Conservation (phyloP, 2,888 invertebrate species). For the Tenthredo livida region DNA sequence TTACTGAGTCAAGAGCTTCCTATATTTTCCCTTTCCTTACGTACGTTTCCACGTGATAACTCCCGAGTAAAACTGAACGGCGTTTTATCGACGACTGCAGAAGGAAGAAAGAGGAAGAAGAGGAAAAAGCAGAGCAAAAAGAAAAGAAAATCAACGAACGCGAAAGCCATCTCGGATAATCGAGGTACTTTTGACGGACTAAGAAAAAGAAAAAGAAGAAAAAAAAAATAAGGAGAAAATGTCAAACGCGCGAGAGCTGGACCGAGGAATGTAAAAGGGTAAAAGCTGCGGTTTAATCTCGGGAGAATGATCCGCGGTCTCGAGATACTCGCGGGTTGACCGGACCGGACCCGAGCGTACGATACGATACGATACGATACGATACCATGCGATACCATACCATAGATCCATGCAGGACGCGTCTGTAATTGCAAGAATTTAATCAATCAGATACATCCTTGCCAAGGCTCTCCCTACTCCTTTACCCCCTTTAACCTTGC, state of each 20-base stretch:
- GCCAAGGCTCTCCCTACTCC: conserved; percentile 2
- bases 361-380: conserved; percentile 16
- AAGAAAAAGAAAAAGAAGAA: not conserved
- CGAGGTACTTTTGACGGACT: conserved; percentile 31
- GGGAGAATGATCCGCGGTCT: conserved; percentile 35
- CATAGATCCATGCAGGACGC: conserved; percentile 29
- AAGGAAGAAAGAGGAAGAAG: not conserved
- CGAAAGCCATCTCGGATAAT: conserved; percentile 36
- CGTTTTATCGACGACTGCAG: conserved; percentile 33
- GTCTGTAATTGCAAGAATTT: conserved; percentile 74
- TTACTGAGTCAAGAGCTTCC: conserved; percentile 49
- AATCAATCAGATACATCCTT: conserved; percentile 74
- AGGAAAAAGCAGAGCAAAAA: not conserved
- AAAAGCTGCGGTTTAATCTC: conserved; percentile 42
- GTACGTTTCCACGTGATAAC: conserved; percentile 48
- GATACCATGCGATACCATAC: not conserved
- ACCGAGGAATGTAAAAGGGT: conserved; percentile 39
- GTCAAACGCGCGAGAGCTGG: not conserved
- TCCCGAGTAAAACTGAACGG: conserved; percentile 36
- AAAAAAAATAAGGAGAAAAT: not conserved
- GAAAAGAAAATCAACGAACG: not conserved
- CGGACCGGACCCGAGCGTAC: not conserved
- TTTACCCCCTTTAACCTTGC: conserved; percentile 61
- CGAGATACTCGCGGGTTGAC: conserved; percentile 12
- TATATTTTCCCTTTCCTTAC: conserved; percentile 44